Evolutionary conservation across 1,140 invertebrate species (phyloP).

Genomic region (Leptinotarsa defecta): DNA sequence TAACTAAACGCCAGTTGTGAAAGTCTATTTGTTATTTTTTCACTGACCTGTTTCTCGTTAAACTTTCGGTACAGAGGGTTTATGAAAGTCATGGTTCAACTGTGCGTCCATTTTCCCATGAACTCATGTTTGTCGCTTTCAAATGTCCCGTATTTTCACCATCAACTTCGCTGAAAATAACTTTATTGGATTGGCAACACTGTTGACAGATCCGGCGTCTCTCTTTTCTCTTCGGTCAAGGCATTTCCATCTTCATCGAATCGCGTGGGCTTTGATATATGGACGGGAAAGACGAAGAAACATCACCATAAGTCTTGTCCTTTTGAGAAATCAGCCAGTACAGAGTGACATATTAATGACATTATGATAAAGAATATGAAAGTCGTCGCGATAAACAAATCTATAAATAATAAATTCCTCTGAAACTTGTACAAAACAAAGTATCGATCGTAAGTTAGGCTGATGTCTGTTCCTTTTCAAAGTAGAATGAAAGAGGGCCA

Average conservation of each 20-base stretch:
- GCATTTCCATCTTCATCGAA: constrained; percentile 14
- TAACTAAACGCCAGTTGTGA: too few relatives aligned
- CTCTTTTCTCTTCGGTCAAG: neutral
- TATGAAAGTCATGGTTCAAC: too few relatives aligned
- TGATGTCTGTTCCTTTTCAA: constrained; percentile 20
- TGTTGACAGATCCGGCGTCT: constrained; percentile 16
- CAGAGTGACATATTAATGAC: constrained; percentile 48
- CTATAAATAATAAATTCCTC: constrained; percentile 48
- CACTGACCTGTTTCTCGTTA: too few relatives aligned
- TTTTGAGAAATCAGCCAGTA: constrained; percentile 46
- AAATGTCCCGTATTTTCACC: too few relatives aligned
- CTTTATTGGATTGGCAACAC: too few relatives aligned
- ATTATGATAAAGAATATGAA: constrained; percentile 50
- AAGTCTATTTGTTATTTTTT: too few relatives aligned
- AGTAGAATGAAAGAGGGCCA: constrained; percentile 11
- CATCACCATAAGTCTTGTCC: constrained; percentile 48
- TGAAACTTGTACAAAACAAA: constrained; percentile 22
- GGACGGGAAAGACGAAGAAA: constrained; percentile 23
- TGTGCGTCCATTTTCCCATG: too few relatives aligned
- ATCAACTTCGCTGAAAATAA: too few relatives aligned
- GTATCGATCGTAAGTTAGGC: constrained; percentile 27
- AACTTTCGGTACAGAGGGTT: too few relatives aligned
- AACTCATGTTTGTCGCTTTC: too few relatives aligned
- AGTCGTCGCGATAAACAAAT: constrained; percentile 49
- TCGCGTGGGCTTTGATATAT: constrained; percentile 20